phyloP scores from a whole-genome alignment of 2,888 invertebrate genomes.

The Axea sp. region DNA sequence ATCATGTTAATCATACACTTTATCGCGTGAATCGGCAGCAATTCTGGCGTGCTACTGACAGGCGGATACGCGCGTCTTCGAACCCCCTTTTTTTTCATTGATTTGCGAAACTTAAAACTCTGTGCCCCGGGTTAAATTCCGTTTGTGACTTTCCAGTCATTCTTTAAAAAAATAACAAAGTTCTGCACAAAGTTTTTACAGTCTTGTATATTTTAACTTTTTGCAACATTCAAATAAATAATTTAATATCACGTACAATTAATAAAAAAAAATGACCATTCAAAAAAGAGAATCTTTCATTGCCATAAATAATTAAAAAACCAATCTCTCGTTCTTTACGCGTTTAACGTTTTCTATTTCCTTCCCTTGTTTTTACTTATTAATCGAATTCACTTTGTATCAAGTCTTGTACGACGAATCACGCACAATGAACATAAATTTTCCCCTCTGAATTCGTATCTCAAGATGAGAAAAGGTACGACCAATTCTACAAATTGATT shows the following conservation, averaged over 20 bases:
- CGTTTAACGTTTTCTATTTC: no score
- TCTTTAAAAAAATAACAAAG: no score
- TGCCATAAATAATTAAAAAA: conserved; percentile 15
- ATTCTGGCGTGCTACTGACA: conserved; percentile 43
- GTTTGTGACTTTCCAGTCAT: background rate
- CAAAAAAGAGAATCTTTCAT: no score
- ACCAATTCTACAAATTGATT: conserved; percentile 25
- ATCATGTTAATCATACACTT: conserved; percentile 58
- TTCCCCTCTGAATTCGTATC: background rate
- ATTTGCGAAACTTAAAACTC: conserved; percentile 9
- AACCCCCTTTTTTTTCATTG: conserved; percentile 6
- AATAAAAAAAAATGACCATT: no score
- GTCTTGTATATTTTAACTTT: no score
- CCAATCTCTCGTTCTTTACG: conserved; percentile 5
- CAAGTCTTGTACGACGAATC: no score
- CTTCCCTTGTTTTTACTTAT: no score
- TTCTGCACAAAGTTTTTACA: no score
- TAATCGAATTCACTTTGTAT: no score
- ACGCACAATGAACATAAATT: conserved; percentile 1
- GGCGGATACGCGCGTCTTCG: conserved; percentile 40
- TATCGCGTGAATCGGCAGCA: conserved; percentile 59
- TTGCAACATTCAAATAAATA: no score
- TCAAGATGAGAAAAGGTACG: background rate
- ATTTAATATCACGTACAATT: no score
- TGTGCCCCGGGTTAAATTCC: conserved; percentile 9